Conservation (phyloP, 2,113 vertebrate genomes). For the Ornithorhynchus anatinus region DNA sequence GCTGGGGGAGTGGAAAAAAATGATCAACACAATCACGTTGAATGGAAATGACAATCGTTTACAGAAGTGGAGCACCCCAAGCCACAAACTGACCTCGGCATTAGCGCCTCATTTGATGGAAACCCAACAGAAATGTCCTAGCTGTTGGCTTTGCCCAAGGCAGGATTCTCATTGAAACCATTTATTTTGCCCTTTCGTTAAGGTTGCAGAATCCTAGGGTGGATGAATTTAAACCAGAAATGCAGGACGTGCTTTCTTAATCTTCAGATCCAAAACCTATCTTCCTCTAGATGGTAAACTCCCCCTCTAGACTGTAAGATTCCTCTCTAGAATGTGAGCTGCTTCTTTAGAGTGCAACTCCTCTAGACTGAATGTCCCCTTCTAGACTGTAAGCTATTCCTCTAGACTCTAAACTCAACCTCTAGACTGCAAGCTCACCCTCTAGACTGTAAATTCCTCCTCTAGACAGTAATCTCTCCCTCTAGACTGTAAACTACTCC, state of each 20-base stretch:
- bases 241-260: background rate
- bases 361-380: too few species aligned
- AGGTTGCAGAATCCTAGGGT: constrained; percentile 27
- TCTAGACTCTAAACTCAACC: too few species aligned
- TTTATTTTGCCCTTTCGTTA: constrained; percentile 20
- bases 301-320: constrained; percentile 13
- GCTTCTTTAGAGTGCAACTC: too few species aligned
- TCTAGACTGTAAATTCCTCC: too few species aligned
- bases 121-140: constrained; percentile 30
- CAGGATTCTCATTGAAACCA: constrained; percentile 23
- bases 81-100: background rate
- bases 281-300: constrained; percentile 16
- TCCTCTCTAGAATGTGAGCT: constrained; percentile 10
- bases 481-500: too few species aligned
- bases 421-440: too few species aligned
- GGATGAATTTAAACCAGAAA: constrained; percentile 2
- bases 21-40: background rate
- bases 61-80: constrained; percentile 13
- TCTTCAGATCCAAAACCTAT: background rate
- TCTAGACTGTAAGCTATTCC: too few species aligned
- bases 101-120: constrained; percentile 19
- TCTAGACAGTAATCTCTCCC: too few species aligned
- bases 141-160: constrained; percentile 38
- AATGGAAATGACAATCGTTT: constrained; percentile 3
- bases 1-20: background rate